phyloP scores from a whole-genome alignment of 2,797 vertebrate species.

The Eulemur albifrons region DNA sequence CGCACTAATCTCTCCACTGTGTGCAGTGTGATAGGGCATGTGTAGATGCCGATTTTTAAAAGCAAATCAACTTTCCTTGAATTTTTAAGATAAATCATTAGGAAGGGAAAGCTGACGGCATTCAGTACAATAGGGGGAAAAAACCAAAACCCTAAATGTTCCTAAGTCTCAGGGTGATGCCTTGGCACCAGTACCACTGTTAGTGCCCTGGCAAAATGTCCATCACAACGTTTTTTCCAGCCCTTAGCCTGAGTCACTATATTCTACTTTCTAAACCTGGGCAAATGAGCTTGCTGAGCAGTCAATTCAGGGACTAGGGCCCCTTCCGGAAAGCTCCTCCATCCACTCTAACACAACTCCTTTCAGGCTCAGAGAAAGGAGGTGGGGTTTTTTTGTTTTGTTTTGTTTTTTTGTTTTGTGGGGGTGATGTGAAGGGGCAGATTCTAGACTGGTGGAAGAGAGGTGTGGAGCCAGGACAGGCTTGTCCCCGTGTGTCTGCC shows the following conservation, averaged over 20 bases:
- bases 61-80: constrained; percentile 14
- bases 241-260: neutral
- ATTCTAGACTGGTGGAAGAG: neutral
- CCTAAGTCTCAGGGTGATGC: neutral
- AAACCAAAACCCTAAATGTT: neutral
- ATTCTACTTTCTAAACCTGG: neutral
- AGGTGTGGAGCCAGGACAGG: neutral
- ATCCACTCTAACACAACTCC: neutral
- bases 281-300: neutral
- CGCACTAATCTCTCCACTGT: fast-evolving
- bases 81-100: neutral
- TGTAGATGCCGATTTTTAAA: neutral
- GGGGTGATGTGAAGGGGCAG: no score
- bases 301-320: neutral
- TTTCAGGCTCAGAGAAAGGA: neutral
- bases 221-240: neutral
- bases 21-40: no score
- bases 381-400: neutral
- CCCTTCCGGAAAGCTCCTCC: neutral
- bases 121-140: neutral
- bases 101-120: neutral
- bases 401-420: no score
- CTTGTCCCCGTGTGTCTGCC: neutral
- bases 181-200: neutral
- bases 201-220: neutral